Conservation (phyloP, 1,140 invertebrate genomes). For the Eulimnadia texana region DNA sequence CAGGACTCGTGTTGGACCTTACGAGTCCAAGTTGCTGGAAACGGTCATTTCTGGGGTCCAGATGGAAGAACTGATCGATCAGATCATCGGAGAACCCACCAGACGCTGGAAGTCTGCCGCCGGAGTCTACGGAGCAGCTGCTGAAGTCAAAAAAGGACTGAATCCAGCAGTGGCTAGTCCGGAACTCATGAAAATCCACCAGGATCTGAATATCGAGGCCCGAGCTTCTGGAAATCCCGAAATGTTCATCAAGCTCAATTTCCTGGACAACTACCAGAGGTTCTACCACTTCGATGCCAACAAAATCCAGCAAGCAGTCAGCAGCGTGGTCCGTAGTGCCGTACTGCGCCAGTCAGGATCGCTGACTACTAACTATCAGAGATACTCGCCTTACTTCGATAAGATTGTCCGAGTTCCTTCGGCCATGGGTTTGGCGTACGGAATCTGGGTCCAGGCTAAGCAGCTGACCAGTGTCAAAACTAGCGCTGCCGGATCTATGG, state of each 20-base stretch:
- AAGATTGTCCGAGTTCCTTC: conserved; percentile 10
- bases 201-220: conserved; percentile 13
- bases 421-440: conserved; percentile 14
- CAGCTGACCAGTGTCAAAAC: conserved; percentile 9
- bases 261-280: conserved; percentile 13
- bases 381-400: conserved; percentile 8
- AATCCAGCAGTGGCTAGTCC: neutral
- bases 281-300: neutral
- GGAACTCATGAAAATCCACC: conserved; percentile 8
- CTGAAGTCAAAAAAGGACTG: neutral
- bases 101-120: conserved; percentile 3
- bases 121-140: neutral
- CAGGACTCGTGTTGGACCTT: neutral
- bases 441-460: conserved; percentile 1
- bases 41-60: conserved; percentile 4
- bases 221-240: conserved; percentile 13
- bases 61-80: conserved; percentile 9
- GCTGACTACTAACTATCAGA: conserved; percentile 6
- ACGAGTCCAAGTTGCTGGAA: neutral
- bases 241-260: conserved; percentile 12
- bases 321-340: neutral
- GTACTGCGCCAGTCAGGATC: neutral
- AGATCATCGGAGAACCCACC: conserved; percentile 7
- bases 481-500: neutral
- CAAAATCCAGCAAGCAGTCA: neutral